A percentile compares a stretch with the other conserved stretches of the same genome.
phyloP scores from a whole-genome alignment of 1,140 invertebrate genomes.

The Drosophila chauvacae region DNA sequence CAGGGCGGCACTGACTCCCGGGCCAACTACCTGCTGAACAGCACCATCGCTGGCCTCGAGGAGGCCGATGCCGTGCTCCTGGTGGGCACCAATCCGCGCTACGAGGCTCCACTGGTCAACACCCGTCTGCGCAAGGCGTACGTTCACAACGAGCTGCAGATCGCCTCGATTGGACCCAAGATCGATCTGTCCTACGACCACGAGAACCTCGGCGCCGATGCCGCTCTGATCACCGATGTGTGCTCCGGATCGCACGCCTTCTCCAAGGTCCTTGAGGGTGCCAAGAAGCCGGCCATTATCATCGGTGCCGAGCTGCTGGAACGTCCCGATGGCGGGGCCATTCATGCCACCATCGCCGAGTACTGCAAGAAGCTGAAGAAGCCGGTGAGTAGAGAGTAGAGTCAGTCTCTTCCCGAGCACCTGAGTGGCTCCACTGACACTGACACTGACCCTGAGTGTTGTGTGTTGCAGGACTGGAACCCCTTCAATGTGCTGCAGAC shows the following conservation, averaged over 20 bases:
- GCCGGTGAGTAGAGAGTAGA: conserved; percentile 79
- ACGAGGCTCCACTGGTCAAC: conserved; percentile 99
- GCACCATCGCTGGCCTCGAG: conserved; percentile 94
- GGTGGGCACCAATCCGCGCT: conserved; percentile 98
- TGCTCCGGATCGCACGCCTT: conserved; percentile 91
- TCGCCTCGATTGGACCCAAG: conserved; percentile 95
- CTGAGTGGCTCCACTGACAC: neutral
- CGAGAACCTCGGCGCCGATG: conserved; percentile 93
- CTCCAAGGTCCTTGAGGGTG: conserved; percentile 89
- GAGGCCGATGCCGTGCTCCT: conserved; percentile 96
- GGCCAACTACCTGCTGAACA: conserved; percentile 96
- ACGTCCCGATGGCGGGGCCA: conserved; percentile 91
- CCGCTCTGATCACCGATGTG: conserved; percentile 90
- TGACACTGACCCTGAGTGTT: too few relatives aligned
- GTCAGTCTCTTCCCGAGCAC: too few relatives aligned
- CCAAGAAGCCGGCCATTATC: conserved; percentile 96
- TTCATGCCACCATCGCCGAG: conserved; percentile 91
- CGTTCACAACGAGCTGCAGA: conserved; percentile 92
- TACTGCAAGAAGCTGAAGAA: conserved; percentile 87
- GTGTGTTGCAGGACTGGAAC: conserved; percentile 86
- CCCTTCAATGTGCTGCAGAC: conserved; percentile 96
- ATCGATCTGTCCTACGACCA: conserved; percentile 98
- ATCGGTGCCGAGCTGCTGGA: conserved; percentile 94
- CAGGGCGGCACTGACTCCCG: conserved; percentile 95
- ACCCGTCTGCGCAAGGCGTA: conserved; percentile 97